phyloP scores from a whole-genome alignment of 1,140 invertebrate species.

The Lysiphlebus fabarum region DNA sequence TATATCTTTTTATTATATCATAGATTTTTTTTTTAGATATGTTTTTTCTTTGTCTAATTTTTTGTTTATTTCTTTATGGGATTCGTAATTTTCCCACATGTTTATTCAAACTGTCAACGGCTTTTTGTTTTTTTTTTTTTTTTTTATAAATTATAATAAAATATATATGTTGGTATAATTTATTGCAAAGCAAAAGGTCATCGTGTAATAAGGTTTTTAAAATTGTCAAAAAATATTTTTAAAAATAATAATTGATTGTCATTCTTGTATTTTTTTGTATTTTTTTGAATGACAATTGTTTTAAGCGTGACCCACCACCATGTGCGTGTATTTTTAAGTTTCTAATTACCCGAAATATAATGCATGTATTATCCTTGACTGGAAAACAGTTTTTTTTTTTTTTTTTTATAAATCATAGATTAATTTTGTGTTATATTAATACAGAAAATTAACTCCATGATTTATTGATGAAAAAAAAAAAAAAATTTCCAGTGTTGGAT shows the following conservation, averaged over 20 bases:
- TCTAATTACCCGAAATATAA: neutral
- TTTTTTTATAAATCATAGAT: neutral
- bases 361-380: neutral
- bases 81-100: neutral
- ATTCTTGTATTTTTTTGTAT: too few species aligned
- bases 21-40: constrained; percentile 6
- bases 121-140: constrained; percentile 1
- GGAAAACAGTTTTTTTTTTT: too few species aligned
- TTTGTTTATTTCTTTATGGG: neutral
- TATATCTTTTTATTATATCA: constrained; percentile 15
- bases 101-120: constrained; percentile 7
- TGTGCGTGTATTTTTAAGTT: constrained; percentile 31
- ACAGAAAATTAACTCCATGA: neutral
- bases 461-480: neutral
- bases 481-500: constrained; percentile 12
- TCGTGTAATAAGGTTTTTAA: too few species aligned
- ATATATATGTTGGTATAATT: too few species aligned
- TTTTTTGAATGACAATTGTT: neutral
- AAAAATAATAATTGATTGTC: too few species aligned
- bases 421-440: neutral
- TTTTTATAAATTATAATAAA: too few species aligned
- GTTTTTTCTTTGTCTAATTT: neutral
- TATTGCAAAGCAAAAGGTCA: too few species aligned
- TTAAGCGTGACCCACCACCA: constrained; percentile 51
- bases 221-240: too few species aligned